Conservation (phyloP, 2,797 vertebrate species). For the Intellagama lesueurii region DNA sequence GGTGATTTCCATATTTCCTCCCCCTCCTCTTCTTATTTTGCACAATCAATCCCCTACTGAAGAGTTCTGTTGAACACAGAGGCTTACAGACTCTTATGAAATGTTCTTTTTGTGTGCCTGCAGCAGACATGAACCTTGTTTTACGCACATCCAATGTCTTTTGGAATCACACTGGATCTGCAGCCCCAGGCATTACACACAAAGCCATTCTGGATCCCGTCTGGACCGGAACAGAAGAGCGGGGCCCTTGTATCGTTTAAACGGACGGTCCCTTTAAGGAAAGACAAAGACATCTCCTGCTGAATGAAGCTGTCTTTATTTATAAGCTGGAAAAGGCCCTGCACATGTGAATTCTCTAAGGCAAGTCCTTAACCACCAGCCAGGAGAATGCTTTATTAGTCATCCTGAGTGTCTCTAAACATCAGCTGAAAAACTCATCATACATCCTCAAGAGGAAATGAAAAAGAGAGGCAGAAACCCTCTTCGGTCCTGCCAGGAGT, state of each 20-base stretch:
- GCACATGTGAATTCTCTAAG: not conserved
- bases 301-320: not conserved
- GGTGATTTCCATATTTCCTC: not conserved
- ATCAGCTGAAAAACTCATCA: slow-evolving; percentile 8
- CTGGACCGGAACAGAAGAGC: not conserved
- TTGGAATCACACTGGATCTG: no score
- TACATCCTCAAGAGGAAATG: not conserved
- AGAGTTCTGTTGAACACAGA: no score
- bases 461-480: not conserved
- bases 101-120: no score
- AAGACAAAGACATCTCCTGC: not conserved
- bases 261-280: not conserved
- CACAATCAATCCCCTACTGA: no score
- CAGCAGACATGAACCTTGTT: no score
- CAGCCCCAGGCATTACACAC: no score
- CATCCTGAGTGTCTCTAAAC: not conserved
- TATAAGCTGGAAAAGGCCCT: not conserved
- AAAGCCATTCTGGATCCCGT: not conserved
- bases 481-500: not conserved
- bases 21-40: no score
- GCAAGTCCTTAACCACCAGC: not conserved
- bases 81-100: no score
- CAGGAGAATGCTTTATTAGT: slow-evolving; percentile 2
- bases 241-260: not conserved
- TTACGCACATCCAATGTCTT: no score